These are phyloP conservation scores for Notechis scutatus DNA, from an alignment of 2,113 vertebrate species.

Conservation along the genomic window DNA sequence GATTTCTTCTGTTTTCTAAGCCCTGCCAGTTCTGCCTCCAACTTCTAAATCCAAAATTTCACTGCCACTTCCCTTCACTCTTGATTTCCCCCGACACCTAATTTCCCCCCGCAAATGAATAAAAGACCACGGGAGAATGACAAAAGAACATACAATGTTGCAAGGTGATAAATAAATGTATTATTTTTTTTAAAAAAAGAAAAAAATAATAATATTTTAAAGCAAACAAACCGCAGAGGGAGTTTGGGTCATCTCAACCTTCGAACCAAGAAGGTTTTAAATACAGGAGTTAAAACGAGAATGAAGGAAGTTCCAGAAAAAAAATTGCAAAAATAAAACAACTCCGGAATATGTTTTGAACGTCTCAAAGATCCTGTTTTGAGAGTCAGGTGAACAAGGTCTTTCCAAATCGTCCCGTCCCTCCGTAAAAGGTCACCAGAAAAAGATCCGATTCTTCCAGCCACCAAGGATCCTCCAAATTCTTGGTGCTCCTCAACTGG, in stretches of 20 bases:
- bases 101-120: background rate
- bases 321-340: background rate
- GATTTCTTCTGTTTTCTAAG: background rate
- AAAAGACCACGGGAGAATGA: background rate
- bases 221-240: background rate
- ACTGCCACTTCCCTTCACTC: background rate
- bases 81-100: background rate
- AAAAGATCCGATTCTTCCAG: background rate
- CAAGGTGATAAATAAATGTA: background rate
- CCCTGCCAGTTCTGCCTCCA: background rate
- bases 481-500: background rate
- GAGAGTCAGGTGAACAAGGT: background rate
- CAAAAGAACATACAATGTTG: background rate
- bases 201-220: background rate
- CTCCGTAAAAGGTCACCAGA: background rate
- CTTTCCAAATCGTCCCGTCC: background rate
- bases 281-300: background rate
- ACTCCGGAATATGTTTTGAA: background rate
- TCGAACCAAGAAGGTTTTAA: background rate
- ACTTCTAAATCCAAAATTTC: background rate
- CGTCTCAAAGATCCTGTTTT: background rate
- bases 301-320: background rate
- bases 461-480: background rate
- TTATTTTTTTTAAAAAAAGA: background rate
- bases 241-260: background rate